phyloP scores from a whole-genome alignment of 2,888 invertebrate species.

The Coleophora deauratella region DNA sequence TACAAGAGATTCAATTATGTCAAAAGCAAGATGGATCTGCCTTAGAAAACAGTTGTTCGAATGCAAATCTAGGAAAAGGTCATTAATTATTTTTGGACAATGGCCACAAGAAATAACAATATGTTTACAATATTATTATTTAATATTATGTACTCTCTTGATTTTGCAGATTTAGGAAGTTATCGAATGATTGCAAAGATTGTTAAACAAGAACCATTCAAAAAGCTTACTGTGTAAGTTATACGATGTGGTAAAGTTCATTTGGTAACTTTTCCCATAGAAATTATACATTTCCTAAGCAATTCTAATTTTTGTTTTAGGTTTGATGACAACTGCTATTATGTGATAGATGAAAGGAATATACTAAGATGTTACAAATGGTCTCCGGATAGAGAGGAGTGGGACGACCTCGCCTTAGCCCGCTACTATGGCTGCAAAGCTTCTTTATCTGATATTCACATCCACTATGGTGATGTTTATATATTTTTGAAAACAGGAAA shows the following conservation, averaged over 20 bases:
- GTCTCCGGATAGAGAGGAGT: slow-evolving; percentile 10
- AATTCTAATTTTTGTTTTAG: slow-evolving; percentile 20
- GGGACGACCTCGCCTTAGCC: slow-evolving; percentile 17
- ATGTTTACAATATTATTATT: too few species aligned
- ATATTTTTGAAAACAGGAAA: slow-evolving; percentile 27
- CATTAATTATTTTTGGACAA: too few species aligned
- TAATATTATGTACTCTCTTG: too few species aligned
- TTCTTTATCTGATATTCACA: slow-evolving; percentile 18
- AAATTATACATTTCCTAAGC: background rate
- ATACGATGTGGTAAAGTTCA: background rate
- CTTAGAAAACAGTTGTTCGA: too few species aligned
- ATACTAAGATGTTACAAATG: slow-evolving; percentile 16
- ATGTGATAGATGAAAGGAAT: slow-evolving; percentile 17
- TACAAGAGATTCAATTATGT: background rate
- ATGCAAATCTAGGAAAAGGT: too few species aligned
- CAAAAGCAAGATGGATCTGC: too few species aligned
- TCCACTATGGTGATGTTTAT: slow-evolving; percentile 21
- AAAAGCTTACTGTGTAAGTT: slow-evolving; percentile 6
- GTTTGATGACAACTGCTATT: slow-evolving; percentile 24
- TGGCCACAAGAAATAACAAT: too few species aligned
- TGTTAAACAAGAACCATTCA: slow-evolving; percentile 5
- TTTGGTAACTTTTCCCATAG: too few species aligned
- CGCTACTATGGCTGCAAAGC: slow-evolving; percentile 20
- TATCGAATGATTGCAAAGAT: slow-evolving; percentile 3
- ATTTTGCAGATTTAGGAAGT: background rate